phyloP scores from a whole-genome alignment of 92 coral and sea anemone species.

The Paramuricea clavata region DNA sequence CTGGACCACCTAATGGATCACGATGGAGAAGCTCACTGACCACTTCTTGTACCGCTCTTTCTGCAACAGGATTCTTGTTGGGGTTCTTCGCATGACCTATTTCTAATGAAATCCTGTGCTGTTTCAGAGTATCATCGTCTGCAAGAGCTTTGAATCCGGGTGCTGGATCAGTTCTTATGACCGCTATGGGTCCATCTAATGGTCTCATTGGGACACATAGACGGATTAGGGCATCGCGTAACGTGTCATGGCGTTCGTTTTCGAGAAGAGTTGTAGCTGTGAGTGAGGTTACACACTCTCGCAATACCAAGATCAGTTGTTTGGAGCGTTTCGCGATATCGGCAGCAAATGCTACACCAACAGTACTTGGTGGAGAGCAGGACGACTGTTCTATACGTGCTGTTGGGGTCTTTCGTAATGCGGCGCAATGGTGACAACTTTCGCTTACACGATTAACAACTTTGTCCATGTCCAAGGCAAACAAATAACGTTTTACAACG shows the following conservation, averaged over 20 bases:
- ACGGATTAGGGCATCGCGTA: constrained; percentile 32
- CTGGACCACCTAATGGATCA: constrained; percentile 36
- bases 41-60: constrained; percentile 46
- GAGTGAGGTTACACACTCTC: constrained; percentile 15
- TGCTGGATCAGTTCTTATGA: constrained; percentile 75
- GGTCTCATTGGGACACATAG: constrained; percentile 73
- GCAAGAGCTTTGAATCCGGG: constrained; percentile 67
- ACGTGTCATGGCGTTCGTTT: constrained; percentile 4
- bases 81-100: neutral
- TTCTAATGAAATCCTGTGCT: constrained; percentile 36
- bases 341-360: constrained; percentile 10
- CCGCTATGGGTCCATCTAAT: constrained; percentile 66
- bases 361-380: neutral
- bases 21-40: constrained; percentile 28
- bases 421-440: constrained; percentile 19
- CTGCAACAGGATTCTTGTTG: constrained; percentile 39
- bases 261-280: neutral
- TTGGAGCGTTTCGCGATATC: constrained; percentile 2
- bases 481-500: constrained; percentile 1
- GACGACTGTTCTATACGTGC: constrained; percentile 8
- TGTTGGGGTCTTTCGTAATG: neutral
- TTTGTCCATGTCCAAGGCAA: constrained; percentile 1
- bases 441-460: neutral
- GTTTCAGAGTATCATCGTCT: constrained; percentile 57
- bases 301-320: constrained; percentile 3